Conservation (phyloP, 2,113 vertebrate genomes). For the Sinocyclocheilus maitianheensis region DNA sequence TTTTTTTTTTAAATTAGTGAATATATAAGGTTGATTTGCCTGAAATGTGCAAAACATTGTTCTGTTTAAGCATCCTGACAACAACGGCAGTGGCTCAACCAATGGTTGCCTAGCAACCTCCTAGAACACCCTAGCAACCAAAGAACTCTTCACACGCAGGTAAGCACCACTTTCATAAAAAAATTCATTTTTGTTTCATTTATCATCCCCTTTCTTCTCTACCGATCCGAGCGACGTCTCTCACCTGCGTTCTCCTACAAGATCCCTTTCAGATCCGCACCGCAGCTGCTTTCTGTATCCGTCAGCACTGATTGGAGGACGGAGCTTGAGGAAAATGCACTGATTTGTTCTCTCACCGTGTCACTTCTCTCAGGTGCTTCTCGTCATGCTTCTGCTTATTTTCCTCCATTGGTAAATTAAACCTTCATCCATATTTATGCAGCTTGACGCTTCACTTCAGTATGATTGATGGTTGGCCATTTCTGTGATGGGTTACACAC, state of each 20-base stretch:
- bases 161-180: no score
- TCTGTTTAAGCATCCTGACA: background rate
- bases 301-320: constrained; percentile 63
- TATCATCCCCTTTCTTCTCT: constrained; percentile 40
- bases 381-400: background rate
- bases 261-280: constrained; percentile 57
- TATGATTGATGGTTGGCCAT: constrained; percentile 33
- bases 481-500: constrained; percentile 1
- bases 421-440: constrained; percentile 35
- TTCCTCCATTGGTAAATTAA: background rate
- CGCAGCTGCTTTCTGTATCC: constrained; percentile 61
- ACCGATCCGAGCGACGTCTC: constrained; percentile 58
- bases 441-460: background rate
- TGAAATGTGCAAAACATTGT: background rate
- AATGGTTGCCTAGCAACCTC: background rate
- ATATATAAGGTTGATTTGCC: background rate
- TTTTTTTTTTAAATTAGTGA: no score
- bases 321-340: constrained; percentile 37
- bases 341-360: constrained; percentile 49
- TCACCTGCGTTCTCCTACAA: constrained; percentile 68
- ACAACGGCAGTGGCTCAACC: background rate
- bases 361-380: constrained; percentile 43
- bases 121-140: background rate
- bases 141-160: background rate
- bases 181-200: background rate